Base-by-base conservation (phyloP, 2,888 invertebrate genomes). In the Smittia sp. region DNA sequence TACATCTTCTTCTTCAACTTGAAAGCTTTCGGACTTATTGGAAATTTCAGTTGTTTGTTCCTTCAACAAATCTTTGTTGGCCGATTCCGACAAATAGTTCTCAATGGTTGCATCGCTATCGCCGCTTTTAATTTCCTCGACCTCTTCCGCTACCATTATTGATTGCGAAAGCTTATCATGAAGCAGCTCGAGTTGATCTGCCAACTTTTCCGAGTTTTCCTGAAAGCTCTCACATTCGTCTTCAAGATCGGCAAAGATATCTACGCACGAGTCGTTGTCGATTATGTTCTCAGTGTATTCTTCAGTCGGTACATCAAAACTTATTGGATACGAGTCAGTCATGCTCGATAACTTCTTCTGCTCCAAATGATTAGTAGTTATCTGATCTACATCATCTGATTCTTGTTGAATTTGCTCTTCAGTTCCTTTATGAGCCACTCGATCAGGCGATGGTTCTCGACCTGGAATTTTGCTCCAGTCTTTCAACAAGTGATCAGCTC, bases 391-490 rank as follows among this genome's bases (percentile, higher is more conserved):
- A 1, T 41, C 20, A 1, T 67, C 41, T 25, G 25, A 24, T 65
- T 25, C 9, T 66, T 32, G 18, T 32, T 11, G 6, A 39, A 20
- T 69, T 41, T 68, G 39, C 46, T 68, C 68, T n/a, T 63, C 25
- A 1, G 15, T 54, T 52, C 9, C 11, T 24, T n/a, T 20, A 15
- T 6, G 2, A 20, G 39, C 11, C 20, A 11, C 58, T 46, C 11
- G 2, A 11, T 65, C 76, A 0, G 89, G 89, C 72, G 88, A 86
- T 11, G 78, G 76, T 67, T 88, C 88, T 74, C 90, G 82, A 0
- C 90, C 89, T 2, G 87, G 87, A 77, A 90, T 89, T 65, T 82
- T 78, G 24, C 81, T 79, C 87, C 89, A 89, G 77, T 87, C 83
- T 80, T 83, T 86, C n/a, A 90, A 79, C 73, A 88, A 80, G 78